Evolutionary conservation across 2,113 vertebrate species (phyloP).

Genomic region (Ellobius talpinus): DNA sequence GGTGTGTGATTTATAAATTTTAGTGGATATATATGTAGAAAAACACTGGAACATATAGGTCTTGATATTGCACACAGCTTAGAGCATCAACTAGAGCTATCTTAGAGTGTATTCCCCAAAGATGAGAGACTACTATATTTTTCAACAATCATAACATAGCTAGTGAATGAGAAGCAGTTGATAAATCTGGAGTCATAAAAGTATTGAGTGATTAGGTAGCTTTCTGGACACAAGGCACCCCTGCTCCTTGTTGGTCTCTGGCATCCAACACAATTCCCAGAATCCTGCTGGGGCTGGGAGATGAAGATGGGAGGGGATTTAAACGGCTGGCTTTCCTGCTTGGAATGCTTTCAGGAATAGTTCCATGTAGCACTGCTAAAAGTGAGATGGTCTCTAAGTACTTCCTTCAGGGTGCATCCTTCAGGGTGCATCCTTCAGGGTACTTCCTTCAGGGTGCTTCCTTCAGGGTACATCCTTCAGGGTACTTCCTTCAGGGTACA

Average conservation of each 20-base stretch:
- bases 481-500: too few species aligned
- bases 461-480: too few species aligned
- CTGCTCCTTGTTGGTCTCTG: not conserved
- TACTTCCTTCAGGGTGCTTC: constrained; percentile 36
- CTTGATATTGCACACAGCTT: not conserved
- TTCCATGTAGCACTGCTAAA: not conserved
- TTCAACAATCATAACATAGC: not conserved
- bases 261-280: not conserved
- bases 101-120: not conserved
- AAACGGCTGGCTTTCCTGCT: not conserved
- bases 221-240: not conserved
- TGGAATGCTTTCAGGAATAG: not conserved
- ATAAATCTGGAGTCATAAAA: not conserved
- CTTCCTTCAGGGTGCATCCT: not conserved
- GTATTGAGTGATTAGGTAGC: not conserved
- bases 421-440: not conserved
- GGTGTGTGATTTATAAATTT: not conserved
- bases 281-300: not conserved
- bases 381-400: not conserved
- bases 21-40: not conserved
- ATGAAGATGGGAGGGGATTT: not conserved
- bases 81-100: not conserved
- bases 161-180: not conserved
- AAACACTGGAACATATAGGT: not conserved
- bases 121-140: not conserved